Percentiles rank a stretch among this genome's conserved stretches.
Evolutionary conservation across 2,888 invertebrate species (phyloP).

Genomic region (Leptopilina syphax): DNA sequence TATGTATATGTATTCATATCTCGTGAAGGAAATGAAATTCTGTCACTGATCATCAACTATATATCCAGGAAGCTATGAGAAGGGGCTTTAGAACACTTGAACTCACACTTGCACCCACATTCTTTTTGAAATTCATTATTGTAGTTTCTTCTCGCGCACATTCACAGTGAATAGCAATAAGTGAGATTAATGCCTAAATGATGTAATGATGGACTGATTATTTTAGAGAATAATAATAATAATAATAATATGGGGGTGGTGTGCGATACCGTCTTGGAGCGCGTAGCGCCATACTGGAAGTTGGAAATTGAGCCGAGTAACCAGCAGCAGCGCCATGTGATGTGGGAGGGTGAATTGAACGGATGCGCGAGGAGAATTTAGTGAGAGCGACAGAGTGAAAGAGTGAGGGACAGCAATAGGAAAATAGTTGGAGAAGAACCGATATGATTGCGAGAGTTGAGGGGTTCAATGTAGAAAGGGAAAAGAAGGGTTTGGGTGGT

Average conservation of each 20-base stretch:
- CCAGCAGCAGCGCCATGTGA: constrained; percentile 64
- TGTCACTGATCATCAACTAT: constrained; percentile 1
- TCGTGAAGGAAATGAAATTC: neutral
- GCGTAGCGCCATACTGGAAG: constrained; percentile 74
- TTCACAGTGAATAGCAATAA: neutral
- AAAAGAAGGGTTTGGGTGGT: constrained; percentile 7
- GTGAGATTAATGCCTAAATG: too few species aligned
- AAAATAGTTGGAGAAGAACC: constrained; percentile 44
- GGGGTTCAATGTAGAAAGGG: constrained; percentile 11
- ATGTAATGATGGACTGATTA: neutral
- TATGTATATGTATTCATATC: too few species aligned
- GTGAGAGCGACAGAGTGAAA: constrained; percentile 23
- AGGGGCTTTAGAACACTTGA: neutral
- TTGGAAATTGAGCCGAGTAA: constrained; percentile 73
- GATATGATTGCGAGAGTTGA: constrained; percentile 25
- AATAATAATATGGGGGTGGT: constrained; percentile 56
- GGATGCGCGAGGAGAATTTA: constrained; percentile 40
- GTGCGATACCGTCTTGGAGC: constrained; percentile 66
- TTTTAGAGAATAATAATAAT: constrained; percentile 50
- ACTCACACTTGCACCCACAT: neutral
- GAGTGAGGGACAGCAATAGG: constrained; percentile 14
- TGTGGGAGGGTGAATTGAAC: constrained; percentile 50
- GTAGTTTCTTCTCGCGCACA: neutral
- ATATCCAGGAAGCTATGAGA: neutral
- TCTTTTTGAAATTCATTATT: neutral